Evolutionary conservation across 2,113 vertebrate species (phyloP), one percentile per base, ranked within the genome.

Genomic region (Leptodactylus fuscus): DNA sequence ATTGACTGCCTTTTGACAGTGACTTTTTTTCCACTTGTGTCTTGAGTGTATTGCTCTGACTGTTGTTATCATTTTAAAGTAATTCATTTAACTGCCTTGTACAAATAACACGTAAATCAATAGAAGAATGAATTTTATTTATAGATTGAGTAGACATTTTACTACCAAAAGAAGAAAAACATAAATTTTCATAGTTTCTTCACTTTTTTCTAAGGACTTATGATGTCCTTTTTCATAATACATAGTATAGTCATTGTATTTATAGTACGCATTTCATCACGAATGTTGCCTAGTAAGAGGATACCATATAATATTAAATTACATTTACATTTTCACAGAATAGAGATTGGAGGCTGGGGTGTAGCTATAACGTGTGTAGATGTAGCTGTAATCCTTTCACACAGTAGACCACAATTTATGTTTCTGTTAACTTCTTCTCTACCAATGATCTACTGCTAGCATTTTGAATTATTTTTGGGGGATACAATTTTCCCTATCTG

Each of bases 1-100:
- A 79, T 79, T 79, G 76, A 79, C 76, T 79, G 51, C 20, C 9
- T 79, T 60, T 60, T 79, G 76, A 79, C 76, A 79, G 76, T 79
- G 76, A 79, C 74, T 79, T 79, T 76, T n/a, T 79, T 79, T 32
- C 53, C 51, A 6, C 76, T 79, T 32, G 10, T 41, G 51, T 22
- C 75, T 38, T 79, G 76, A 75, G 71, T 58, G 53, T 41, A 79
- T 79, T 79, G 76, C 51, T 24, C 51, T 16, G 20, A 60, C 51
- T 60, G 76, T 41, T 60, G 76, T 79, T 79, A 79, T 79, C 76
- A 58, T 78, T 77, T 24, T 55, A 58, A 78, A 78, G 29, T 58
- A 60, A 79, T 60, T 79, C 20, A 79, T 53, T 79, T 79, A 79
- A 36, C 51, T 79, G 51, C 76, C 36, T 79, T 79, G 76, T 38